Evolutionary conservation across 2,888 invertebrate genomes (phyloP).

Genomic region (Xestoiulus laeticollis): DNA sequence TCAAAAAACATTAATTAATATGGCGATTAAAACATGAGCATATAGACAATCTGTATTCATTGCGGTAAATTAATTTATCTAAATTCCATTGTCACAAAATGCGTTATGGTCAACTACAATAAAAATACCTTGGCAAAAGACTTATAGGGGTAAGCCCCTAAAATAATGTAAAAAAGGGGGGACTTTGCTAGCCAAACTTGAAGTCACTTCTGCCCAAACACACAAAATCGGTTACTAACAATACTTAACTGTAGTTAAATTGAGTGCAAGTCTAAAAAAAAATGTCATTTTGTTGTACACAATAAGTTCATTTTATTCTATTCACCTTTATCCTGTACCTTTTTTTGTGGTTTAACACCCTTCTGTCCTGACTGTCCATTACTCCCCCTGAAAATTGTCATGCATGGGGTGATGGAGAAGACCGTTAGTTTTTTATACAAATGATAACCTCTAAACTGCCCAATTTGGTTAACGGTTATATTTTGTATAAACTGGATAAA

Average conservation of each 20-base stretch:
- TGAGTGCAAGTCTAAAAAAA: constrained; percentile 7
- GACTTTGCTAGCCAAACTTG: neutral
- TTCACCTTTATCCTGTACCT: neutral
- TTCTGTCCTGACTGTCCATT: neutral
- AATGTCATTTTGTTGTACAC: neutral
- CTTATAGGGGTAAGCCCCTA: neutral
- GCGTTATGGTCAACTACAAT: neutral
- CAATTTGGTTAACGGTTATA: constrained; percentile 20
- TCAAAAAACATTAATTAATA: neutral
- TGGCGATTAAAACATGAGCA: neutral
- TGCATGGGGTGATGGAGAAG: neutral
- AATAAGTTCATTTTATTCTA: neutral
- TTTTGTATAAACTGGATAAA: neutral
- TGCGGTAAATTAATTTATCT: neutral
- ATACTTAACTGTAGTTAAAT: neutral
- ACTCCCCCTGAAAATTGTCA: neutral
- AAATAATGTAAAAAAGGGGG: neutral
- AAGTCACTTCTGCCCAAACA: neutral
- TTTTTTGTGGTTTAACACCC: constrained; percentile 32
- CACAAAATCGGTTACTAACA: neutral
- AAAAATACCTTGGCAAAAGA: neutral
- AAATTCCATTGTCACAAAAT: neutral
- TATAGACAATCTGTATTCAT: neutral
- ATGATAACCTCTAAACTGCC: constrained; percentile 3
- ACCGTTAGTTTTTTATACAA: constrained; percentile 19